Evolutionary conservation across 2,888 invertebrate species (phyloP).

Genomic region (Leistus spinibarbis): DNA sequence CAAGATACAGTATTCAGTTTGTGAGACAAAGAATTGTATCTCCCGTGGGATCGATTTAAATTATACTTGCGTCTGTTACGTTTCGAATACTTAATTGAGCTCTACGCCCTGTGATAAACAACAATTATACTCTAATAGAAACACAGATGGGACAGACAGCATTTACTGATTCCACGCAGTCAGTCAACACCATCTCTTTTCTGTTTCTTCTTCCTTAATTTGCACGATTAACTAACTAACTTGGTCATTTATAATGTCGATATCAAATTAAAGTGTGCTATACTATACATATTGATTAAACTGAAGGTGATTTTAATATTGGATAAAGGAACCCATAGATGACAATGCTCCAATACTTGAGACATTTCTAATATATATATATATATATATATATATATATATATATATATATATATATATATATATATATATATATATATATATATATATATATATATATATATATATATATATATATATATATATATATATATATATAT

Average conservation of each 20-base stretch:
- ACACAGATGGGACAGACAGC: constrained; percentile 43
- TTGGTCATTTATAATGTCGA: background rate
- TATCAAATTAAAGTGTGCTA: background rate
- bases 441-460: too few species aligned
- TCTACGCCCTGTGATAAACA: constrained; percentile 49
- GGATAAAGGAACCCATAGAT: too few species aligned
- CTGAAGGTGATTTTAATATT: too few species aligned
- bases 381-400: too few species aligned
- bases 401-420: too few species aligned
- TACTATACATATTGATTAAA: background rate
- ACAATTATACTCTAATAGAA: constrained; percentile 52
- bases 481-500: background rate
- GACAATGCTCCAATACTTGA: too few species aligned
- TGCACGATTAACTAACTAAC: background rate
- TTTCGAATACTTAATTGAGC: constrained; percentile 49
- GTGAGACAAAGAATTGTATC: background rate
- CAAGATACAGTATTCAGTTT: background rate
- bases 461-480: background rate
- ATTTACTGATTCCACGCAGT: constrained; percentile 30
- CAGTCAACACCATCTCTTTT: constrained; percentile 38
- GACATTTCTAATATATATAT: too few species aligned
- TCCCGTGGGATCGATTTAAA: constrained; percentile 42
- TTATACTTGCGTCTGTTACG: constrained; percentile 41
- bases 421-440: too few species aligned
- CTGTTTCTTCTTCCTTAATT: constrained; percentile 41